phyloP scores from a whole-genome alignment of 2,888 invertebrate species.

The Noctua janthina region DNA sequence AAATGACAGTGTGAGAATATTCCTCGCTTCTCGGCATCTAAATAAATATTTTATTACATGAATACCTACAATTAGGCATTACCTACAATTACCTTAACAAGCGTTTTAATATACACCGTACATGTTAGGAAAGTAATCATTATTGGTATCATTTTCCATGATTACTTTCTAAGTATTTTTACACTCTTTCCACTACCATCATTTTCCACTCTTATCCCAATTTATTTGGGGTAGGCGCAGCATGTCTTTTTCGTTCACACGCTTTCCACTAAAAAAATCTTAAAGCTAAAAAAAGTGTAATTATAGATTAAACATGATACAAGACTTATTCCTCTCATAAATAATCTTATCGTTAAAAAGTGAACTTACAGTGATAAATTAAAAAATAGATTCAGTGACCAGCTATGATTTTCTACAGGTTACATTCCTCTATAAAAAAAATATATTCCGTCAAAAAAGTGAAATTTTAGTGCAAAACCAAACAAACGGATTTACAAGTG shows the following conservation, averaged over 20 bases:
- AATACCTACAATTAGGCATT: background rate
- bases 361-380: no score
- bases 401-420: background rate
- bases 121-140: background rate
- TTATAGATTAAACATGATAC: background rate
- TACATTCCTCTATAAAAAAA: background rate
- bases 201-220: no score
- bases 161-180: background rate
- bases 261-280: background rate
- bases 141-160: background rate
- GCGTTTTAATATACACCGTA: no score
- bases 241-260: no score
- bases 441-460: background rate
- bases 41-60: conserved; percentile 34
- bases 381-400: background rate
- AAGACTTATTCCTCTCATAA: background rate
- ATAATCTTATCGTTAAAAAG: background rate
- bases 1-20: conserved; percentile 9
- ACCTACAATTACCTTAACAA: no score
- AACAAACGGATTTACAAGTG: background rate
- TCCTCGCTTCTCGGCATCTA: background rate
- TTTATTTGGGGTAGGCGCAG: no score
- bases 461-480: background rate
- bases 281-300: background rate
- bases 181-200: background rate